Evolutionary conservation across 2,113 vertebrate species (phyloP), one percentile per base, ranked within the genome.

Genomic region (Fulica atra): DNA sequence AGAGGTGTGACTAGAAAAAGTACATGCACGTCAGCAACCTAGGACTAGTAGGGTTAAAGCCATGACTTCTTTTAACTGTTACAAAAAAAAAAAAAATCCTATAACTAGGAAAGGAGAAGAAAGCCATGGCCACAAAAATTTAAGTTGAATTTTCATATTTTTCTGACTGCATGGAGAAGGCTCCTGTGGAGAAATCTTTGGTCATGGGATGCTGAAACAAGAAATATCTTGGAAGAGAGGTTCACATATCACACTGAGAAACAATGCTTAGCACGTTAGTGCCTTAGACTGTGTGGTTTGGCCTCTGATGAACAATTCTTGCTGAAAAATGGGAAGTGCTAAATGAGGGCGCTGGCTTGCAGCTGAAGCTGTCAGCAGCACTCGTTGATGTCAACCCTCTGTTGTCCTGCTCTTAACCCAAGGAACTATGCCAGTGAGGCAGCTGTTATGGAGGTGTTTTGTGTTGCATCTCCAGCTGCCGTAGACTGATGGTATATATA

Each of bases 201-300:
- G 81, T 95, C 84, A 91, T 79, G 70, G 57, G 57, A 76, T 66
- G 53, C 3, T 89, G 78, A 68, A 69, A 28, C 19, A 89, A 70
- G 44, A 92, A 95, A 63, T 71, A 66, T 78, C 81, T 95, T 95
- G 95, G 83, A 89, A 71, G 29, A 91, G 69, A 71, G 9, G 16
- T 38, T 74, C 18, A 71, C 57, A 74, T 84, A 31, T 93, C 94
- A 68, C n/a, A 28, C 77, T 86, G 94, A 38, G 83, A 89, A 93
- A 86, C 86, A 93, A 79, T 76, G 61, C 89, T 95, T 81, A 81
- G 72, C 56, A 36, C 71, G 77, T 53, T 44, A 44, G 46, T 48
- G 53, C 78, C 86, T 84, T n/a, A 76, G 72, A 68, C 35, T 44
- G 17, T 90, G 94, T 68, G 92, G 94, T 93, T 97, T 95, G 94